Percentiles rank a stretch among this genome's conserved stretches.
Conservation (phyloP, 2,797 vertebrate genomes). For the Alcedo quadribrachys region DNA sequence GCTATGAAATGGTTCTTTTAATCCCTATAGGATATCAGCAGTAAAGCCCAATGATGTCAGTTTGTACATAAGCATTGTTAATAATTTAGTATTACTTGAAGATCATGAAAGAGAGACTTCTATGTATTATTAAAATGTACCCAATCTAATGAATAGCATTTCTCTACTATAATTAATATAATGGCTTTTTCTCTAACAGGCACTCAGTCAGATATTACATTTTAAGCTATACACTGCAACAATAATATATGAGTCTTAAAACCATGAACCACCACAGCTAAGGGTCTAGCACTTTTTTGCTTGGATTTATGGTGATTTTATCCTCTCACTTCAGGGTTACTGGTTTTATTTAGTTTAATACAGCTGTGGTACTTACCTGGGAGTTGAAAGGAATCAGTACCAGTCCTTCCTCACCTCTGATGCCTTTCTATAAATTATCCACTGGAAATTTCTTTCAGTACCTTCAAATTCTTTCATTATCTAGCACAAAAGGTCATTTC, state of each 20-base stretch:
- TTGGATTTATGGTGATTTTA: background rate
- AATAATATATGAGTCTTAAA: background rate
- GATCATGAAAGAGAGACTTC: background rate
- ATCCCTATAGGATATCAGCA: slow-evolving; percentile 9
- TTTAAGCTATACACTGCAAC: background rate
- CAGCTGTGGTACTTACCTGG: background rate
- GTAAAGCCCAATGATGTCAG: background rate
- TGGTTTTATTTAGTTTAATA: background rate
- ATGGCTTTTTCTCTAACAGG: background rate
- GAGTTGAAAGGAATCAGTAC: background rate
- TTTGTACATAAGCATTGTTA: slow-evolving; percentile 13
- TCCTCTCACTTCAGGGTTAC: background rate
- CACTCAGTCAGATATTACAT: background rate
- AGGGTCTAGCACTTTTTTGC: background rate
- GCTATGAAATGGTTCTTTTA: background rate
- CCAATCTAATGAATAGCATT: background rate
- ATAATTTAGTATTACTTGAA: slow-evolving; percentile 33
- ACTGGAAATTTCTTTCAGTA: background rate
- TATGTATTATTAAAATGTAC: slow-evolving; percentile 2
- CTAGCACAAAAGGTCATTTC: slow-evolving; percentile 10
- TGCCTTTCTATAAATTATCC: background rate
- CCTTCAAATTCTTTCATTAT: background rate
- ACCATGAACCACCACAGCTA: background rate
- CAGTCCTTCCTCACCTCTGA: background rate
- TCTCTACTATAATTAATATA: background rate